A percentile compares a stretch with the other conserved stretches of the same genome.
These are phyloP conservation scores for Drymodes brunneopygia DNA, from an alignment of 2,113 vertebrate species.

Conservation along the genomic window DNA sequence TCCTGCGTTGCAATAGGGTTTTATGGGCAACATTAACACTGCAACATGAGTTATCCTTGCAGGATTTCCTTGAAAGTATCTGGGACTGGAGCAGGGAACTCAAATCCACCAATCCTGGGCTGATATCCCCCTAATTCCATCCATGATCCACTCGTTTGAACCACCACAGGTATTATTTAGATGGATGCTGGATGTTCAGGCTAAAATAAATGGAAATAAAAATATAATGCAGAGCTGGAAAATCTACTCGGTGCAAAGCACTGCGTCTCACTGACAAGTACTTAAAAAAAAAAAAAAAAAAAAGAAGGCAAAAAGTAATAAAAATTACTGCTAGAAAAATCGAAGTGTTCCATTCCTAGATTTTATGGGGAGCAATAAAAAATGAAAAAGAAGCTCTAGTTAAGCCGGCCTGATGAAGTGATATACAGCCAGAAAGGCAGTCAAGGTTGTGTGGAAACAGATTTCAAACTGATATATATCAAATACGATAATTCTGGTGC, in stretches of 20 bases:
- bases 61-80: neutral
- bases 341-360: constrained; percentile 66
- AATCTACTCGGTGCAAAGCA: constrained; percentile 51
- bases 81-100: neutral
- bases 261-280: constrained; percentile 60
- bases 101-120: constrained; percentile 1
- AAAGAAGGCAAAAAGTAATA: constrained; percentile 55
- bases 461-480: constrained; percentile 65
- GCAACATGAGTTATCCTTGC: constrained; percentile 43
- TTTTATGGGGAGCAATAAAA: constrained; percentile 67
- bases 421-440: constrained; percentile 59
- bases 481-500: constrained; percentile 55
- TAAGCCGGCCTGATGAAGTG: constrained; percentile 66
- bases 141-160: constrained; percentile 32
- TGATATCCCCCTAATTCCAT: constrained; percentile 36
- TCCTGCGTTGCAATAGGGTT: constrained; percentile 25
- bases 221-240: constrained; percentile 56
- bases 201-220: constrained; percentile 75
- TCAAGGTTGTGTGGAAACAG: constrained; percentile 61
- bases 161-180: constrained; percentile 44
- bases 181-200: constrained; percentile 45
- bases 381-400: constrained; percentile 60
- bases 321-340: constrained; percentile 73
- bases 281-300: constrained; percentile 36
- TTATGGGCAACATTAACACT: constrained; percentile 44